Evolutionary conservation across 2,113 vertebrate genomes (phyloP).

Genomic region (Nycticorax nycticorax): DNA sequence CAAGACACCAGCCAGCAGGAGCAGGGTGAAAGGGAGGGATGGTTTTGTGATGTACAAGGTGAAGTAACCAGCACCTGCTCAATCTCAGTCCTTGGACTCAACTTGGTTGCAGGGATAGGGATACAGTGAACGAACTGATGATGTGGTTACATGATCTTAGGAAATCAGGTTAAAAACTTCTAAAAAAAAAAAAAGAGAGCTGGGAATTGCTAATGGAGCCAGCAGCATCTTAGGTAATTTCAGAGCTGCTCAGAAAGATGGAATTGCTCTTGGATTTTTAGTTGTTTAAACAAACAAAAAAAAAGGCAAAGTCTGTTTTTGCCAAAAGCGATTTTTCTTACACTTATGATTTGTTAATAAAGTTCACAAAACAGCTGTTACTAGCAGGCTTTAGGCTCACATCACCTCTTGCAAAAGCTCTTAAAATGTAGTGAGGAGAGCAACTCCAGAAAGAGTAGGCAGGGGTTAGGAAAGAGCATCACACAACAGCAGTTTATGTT

Average conservation of each 20-base stretch:
- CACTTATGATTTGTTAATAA: neutral
- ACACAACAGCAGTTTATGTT: neutral
- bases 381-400: neutral
- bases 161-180: neutral
- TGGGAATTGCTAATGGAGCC: neutral
- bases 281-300: neutral
- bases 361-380: neutral
- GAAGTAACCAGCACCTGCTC: neutral
- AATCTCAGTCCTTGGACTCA: fast-evolving
- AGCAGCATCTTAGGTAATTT: neutral
- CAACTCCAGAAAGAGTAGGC: neutral
- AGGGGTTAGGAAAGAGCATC: neutral
- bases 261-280: neutral
- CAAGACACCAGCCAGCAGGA: neutral
- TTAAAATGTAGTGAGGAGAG: neutral
- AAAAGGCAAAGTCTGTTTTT: neutral
- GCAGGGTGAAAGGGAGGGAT: neutral
- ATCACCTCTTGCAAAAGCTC: neutral
- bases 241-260: neutral
- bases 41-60: neutral
- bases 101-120: neutral
- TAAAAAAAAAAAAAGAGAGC: neutral
- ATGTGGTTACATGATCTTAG: neutral
- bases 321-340: neutral
- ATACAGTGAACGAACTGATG: neutral